phyloP scores from a whole-genome alignment of 2,888 invertebrate species.

The Drosophila conformis region DNA sequence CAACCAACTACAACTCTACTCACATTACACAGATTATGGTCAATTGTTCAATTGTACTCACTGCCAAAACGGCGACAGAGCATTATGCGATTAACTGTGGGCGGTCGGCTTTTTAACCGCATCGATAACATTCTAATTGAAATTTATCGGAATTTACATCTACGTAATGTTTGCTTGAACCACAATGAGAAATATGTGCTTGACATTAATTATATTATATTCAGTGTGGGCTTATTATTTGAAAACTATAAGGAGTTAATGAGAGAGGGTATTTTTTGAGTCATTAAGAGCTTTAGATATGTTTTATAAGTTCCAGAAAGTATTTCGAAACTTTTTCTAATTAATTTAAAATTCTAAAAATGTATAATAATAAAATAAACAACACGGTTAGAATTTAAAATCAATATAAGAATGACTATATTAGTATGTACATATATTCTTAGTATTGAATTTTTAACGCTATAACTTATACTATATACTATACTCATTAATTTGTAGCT shows the following conservation, averaged over 20 bases:
- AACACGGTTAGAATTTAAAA: background rate
- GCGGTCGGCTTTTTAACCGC: background rate
- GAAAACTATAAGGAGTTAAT: background rate
- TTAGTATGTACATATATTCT: too few species aligned
- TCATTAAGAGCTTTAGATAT: background rate
- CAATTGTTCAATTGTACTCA: constrained; percentile 40
- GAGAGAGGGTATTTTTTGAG: too few species aligned
- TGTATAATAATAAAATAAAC: background rate
- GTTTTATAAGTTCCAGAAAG: background rate
- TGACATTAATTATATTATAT: background rate
- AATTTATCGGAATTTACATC: constrained; percentile 5
- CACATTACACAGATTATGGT: constrained; percentile 29
- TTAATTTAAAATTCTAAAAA: background rate
- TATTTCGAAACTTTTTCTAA: background rate
- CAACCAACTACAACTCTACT: constrained; percentile 4
- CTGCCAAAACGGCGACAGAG: constrained; percentile 22
- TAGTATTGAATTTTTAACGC: too few species aligned
- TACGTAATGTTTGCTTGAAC: background rate
- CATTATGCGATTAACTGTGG: constrained; percentile 31
- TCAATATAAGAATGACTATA: background rate
- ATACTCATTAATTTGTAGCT: too few species aligned
- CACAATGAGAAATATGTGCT: background rate
- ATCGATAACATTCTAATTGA: constrained; percentile 8
- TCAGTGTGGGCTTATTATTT: background rate
- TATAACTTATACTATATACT: too few species aligned